Conservation (phyloP, 2,797 vertebrate species). For the Capromys pilorides region DNA sequence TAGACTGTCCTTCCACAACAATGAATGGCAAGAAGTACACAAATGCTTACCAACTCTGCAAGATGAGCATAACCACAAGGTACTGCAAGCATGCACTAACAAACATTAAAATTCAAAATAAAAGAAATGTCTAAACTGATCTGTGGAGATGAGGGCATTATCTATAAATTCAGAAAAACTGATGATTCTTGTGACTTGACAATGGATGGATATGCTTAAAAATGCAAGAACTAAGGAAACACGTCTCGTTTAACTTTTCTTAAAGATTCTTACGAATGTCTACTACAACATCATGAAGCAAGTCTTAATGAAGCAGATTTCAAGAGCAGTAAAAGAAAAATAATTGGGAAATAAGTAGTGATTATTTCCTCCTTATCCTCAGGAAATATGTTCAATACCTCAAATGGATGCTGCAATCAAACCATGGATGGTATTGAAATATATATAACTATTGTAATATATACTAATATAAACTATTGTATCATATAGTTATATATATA, state of each 20-base stretch:
- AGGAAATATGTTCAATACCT: background rate
- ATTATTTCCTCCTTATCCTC: background rate
- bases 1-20: background rate
- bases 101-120: background rate
- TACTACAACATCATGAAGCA: background rate
- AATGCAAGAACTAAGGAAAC: background rate
- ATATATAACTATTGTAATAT: no score
- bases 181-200: background rate
- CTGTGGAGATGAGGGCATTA: background rate
- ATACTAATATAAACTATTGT: no score
- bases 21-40: background rate
- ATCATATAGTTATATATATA: no score
- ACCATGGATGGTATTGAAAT: background rate
- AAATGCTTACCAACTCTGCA: background rate
- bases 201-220: constrained; percentile 5
- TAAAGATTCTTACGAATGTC: background rate
- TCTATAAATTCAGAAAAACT: constrained; percentile 5
- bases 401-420: background rate
- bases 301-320: background rate
- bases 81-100: background rate
- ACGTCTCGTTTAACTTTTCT: background rate
- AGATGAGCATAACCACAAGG: background rate
- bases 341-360: background rate
- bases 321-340: constrained; percentile 4
- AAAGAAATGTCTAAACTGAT: background rate